Percentiles rank a stretch among this genome's conserved stretches.
Evolutionary conservation across 2,797 vertebrate species (phyloP).

Genomic region (Coracias cyanogaster): DNA sequence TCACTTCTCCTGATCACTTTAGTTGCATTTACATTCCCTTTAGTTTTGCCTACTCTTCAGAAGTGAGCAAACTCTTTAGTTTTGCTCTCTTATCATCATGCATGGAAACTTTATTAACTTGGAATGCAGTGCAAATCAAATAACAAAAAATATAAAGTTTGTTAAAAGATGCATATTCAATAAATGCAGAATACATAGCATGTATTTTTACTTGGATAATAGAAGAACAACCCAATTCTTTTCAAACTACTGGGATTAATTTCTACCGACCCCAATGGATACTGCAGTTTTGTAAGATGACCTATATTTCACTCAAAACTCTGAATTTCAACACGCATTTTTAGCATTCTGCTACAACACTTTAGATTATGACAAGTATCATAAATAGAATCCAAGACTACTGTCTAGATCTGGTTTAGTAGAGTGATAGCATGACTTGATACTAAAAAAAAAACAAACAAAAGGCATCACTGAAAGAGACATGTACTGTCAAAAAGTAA

Average conservation of each 20-base stretch:
- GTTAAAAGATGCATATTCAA: neutral
- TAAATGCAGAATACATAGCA: neutral
- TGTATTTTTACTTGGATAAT: rapidly evolving
- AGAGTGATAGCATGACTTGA: neutral
- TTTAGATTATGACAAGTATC: neutral
- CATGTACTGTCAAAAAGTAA: neutral
- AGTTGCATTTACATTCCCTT: neutral
- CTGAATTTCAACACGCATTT: neutral
- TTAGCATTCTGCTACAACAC: neutral
- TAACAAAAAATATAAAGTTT: neutral
- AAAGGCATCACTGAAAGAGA: neutral
- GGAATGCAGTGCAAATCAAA: neutral
- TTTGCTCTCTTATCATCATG: neutral
- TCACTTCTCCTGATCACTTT: neutral
- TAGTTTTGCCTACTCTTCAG: neutral
- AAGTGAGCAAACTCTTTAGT: neutral
- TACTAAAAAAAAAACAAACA: neutral
- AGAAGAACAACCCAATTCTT: neutral
- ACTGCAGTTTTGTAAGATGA: neutral
- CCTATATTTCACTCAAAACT: neutral
- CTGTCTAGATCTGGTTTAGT: neutral
- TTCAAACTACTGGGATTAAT: neutral
- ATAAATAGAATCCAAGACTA: neutral
- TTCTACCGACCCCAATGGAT: neutral
- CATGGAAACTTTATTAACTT: neutral